Evolutionary conservation across 1,140 invertebrate species (phyloP).

Genomic region (Aethina tumida): DNA sequence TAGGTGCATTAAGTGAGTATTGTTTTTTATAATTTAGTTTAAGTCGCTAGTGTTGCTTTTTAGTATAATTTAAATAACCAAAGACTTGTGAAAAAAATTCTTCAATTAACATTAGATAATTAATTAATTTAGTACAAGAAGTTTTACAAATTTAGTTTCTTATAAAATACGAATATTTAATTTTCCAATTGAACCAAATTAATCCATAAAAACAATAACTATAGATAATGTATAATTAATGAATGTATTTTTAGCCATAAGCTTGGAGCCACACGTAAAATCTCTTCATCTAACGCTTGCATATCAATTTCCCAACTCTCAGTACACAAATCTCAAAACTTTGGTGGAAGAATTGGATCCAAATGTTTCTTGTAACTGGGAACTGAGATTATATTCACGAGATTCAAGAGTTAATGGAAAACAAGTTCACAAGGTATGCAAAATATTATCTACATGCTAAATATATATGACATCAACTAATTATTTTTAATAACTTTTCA

Average conservation of each 20-base stretch:
- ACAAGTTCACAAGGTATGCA: conserved; percentile 48
- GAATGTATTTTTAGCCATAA: conserved; percentile 50
- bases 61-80: neutral
- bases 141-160: too few relatives aligned
- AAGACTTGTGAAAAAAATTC: conserved; percentile 2
- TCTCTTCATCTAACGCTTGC: conserved; percentile 79
- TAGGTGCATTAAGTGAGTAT: too few relatives aligned
- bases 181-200: too few relatives aligned
- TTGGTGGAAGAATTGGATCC: conserved; percentile 63
- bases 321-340: conserved; percentile 60
- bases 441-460: neutral
- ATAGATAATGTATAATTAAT: too few relatives aligned
- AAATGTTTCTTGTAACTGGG: conserved; percentile 60
- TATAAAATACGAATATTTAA: too few relatives aligned
- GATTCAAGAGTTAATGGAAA: conserved; percentile 63
- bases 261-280: conserved; percentile 67
- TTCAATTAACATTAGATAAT: too few relatives aligned
- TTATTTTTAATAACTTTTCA: neutral
- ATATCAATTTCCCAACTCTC: conserved; percentile 69
- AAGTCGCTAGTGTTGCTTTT: neutral
- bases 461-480: neutral
- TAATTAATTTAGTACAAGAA: too few relatives aligned
- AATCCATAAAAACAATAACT: too few relatives aligned
- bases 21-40: conserved; percentile 3
- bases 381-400: conserved; percentile 75